Evolutionary conservation across 2,888 invertebrate species (phyloP).

Genomic region (Zootermopsis nevadensis): DNA sequence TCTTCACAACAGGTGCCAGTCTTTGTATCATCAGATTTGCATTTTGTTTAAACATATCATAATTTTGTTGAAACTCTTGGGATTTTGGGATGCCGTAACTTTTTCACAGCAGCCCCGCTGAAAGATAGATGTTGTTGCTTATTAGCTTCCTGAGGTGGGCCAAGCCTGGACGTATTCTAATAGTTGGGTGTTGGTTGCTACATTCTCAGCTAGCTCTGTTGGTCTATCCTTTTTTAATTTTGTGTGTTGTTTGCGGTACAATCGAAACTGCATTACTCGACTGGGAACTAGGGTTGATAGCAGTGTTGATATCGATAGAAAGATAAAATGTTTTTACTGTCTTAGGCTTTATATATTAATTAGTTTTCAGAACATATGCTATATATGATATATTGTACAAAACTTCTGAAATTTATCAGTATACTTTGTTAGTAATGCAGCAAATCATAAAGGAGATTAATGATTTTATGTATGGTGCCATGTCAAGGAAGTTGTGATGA

Average conservation of each 20-base stretch:
- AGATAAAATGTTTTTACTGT: not conserved
- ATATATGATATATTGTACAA: not conserved
- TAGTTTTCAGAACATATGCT: not conserved
- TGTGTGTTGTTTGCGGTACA: conserved; percentile 39
- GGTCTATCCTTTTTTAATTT: conserved; percentile 21
- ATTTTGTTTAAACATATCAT: not conserved
- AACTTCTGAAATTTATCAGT: not conserved
- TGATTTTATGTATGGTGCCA: not conserved
- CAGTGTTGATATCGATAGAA: not conserved
- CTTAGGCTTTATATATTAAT: not conserved
- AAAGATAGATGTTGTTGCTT: not conserved
- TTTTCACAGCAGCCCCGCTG: not conserved
- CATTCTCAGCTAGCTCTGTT: conserved; percentile 39
- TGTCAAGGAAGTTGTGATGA: no score
- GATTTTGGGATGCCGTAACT: not conserved
- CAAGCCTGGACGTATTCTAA: conserved; percentile 20
- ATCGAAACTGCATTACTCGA: conserved; percentile 32
- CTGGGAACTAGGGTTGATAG: not conserved
- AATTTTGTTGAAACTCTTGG: not conserved
- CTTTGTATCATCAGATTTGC: not conserved
- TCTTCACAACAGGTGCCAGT: not conserved
- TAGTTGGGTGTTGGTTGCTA: conserved; percentile 30
- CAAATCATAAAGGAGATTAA: not conserved
- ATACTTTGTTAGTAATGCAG: conserved; percentile 15
- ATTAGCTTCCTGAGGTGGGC: conserved; percentile 40